Base-by-base conservation (phyloP, 2,797 vertebrate genomes). In the Yasuhikotakia modesta region DNA sequence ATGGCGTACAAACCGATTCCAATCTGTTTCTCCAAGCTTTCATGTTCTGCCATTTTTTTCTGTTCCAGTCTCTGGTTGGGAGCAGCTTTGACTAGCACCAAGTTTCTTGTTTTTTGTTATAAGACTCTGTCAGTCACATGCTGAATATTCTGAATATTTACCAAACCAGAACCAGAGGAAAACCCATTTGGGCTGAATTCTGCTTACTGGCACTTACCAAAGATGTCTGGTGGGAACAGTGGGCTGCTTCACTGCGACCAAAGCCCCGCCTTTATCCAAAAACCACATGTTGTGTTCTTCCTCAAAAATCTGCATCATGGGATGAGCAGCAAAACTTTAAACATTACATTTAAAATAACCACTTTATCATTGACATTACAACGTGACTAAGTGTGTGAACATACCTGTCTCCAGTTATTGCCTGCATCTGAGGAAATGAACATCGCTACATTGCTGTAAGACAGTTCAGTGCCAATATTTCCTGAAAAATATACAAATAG, bases 211-310 rank as follows among this genome's bases (percentile, higher is more conserved):
- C 11, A 24, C 55, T 58, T 58, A 27, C 22, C 21, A 58, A 58
- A 58, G 22, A 58, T 58, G 57, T 60, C 57, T 70, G 57, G 76
- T 60, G 95, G 57, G 57, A 60, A 60, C 24, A 6, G 57, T 17
- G 24, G 57, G 57, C 85, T 96, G 96, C 81, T 96, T 98, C 87
- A 99, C 94, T 14, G 97, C 97, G 30, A 99, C 93, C 0, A 99
- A 91, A 43, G 96, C 95, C 1, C 97, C 97, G 81, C 96, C 97
- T 94, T 94, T 96, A 86, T 99, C 97, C 91, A 99, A 92, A 86
- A 98, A 99, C 96, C 97, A 98, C 57, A 99, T 87, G 0, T 96
- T 98, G 89, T 98, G 96, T 70, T 98, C 97, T 86, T 99, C 97
- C 78, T 99, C 96, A 78, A 99, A 99, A 86, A 99, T 95, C 97